These are phyloP conservation scores for Lucilia cuprina DNA, from an alignment of 1,140 invertebrate species.

Conservation along the genomic window DNA sequence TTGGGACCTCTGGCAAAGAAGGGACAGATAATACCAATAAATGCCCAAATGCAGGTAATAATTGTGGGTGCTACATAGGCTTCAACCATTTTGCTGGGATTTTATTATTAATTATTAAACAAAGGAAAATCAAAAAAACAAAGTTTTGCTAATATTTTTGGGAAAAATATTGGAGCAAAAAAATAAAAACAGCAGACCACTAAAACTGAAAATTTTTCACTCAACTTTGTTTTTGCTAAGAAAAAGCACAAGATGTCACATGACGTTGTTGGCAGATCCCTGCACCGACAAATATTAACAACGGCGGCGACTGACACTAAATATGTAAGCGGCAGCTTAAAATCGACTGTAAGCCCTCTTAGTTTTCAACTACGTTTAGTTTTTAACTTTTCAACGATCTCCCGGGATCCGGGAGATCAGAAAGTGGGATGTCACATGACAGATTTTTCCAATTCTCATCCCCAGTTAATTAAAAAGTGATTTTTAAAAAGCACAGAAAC, in stretches of 20 bases:
- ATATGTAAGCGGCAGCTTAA: no score
- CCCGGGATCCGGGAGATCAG: no score
- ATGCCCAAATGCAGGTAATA: slow-evolving; percentile 83
- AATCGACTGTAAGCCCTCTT: no score
- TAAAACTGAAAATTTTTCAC: slow-evolving; percentile 34
- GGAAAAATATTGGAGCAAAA: slow-evolving; percentile 36
- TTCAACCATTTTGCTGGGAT: slow-evolving; percentile 73
- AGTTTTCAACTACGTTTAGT: no score
- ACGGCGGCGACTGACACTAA: no score
- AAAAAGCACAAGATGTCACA: slow-evolving; percentile 15
- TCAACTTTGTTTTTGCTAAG: not conserved
- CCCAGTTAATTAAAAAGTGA: no score
- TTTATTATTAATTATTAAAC: slow-evolving; percentile 27
- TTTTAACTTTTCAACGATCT: no score
- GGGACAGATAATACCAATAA: slow-evolving; percentile 83
- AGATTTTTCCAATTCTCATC: no score
- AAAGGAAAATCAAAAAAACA: slow-evolving; percentile 19
- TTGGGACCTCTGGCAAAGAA: slow-evolving; percentile 89
- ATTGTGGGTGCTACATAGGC: slow-evolving; percentile 76
- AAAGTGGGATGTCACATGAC: no score
- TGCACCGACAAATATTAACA: not conserved
- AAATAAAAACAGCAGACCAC: slow-evolving; percentile 38
- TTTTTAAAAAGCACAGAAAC: no score
- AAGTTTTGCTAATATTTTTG: slow-evolving; percentile 22
- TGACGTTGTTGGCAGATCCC: slow-evolving; percentile 1